These are phyloP conservation scores for Psix sp. DNA, from an alignment of 1,140 invertebrate species.

Conservation along the genomic window DNA sequence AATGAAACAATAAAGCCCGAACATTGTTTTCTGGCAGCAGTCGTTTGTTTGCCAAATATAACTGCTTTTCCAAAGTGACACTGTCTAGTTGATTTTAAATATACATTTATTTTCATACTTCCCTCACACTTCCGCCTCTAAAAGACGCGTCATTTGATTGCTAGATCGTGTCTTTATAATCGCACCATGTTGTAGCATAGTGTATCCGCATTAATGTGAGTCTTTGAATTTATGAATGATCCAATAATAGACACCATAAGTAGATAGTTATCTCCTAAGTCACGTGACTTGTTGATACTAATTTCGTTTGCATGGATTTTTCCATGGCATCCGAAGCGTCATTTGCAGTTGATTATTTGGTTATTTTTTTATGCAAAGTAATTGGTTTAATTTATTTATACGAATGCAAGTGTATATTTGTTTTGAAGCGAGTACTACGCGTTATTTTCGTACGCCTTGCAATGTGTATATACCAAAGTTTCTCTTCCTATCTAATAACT, in stretches of 20 bases:
- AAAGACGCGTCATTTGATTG: conserved; percentile 25
- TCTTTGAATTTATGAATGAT: conserved; percentile 14
- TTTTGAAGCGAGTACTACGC: too few species aligned
- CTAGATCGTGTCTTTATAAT: conserved; percentile 16
- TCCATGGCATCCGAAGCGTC: too few species aligned
- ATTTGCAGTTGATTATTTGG: too few species aligned
- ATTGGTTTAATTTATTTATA: too few species aligned
- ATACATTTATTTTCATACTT: conserved; percentile 26
- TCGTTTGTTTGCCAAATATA: conserved; percentile 37
- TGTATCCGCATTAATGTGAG: conserved; percentile 1
- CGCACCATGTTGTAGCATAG: neutral
- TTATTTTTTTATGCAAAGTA: too few species aligned
- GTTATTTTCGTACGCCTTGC: neutral
- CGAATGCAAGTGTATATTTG: too few species aligned
- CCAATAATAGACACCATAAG: conserved; percentile 3
- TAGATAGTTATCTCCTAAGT: too few species aligned
- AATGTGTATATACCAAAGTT: too few species aligned
- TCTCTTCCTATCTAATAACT: too few species aligned
- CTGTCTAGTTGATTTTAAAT: conserved; percentile 51
- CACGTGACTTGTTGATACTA: too few species aligned
- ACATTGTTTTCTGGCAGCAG: conserved; percentile 44
- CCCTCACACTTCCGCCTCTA: conserved; percentile 25
- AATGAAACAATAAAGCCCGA: conserved; percentile 1
- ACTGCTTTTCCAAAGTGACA: conserved; percentile 44
- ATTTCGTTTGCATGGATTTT: too few species aligned